These are phyloP conservation scores for Drosophila ficusphila DNA, from an alignment of 1,140 invertebrate genomes.

Conservation along the genomic window DNA sequence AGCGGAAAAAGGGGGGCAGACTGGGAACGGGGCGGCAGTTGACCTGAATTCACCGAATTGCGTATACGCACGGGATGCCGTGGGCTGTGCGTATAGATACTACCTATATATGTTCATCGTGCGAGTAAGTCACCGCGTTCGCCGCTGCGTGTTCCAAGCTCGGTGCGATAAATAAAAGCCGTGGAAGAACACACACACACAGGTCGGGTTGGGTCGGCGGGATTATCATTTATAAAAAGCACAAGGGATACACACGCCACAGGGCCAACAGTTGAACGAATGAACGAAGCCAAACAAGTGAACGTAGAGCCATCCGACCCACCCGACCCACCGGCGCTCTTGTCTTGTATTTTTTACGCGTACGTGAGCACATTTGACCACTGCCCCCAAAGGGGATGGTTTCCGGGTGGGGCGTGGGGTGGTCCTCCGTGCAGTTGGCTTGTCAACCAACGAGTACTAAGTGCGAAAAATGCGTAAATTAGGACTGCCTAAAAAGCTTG, in stretches of 20 bases:
- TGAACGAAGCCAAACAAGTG: constrained; percentile 57
- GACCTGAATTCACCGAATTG: constrained; percentile 58
- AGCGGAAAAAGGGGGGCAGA: constrained; percentile 7
- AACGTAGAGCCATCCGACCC: constrained; percentile 20
- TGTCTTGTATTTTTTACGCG: constrained; percentile 61
- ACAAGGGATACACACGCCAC: constrained; percentile 42
- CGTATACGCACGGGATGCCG: constrained; percentile 56
- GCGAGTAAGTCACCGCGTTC: constrained; percentile 41
- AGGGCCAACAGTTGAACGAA: constrained; percentile 10
- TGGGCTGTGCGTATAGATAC: background rate
- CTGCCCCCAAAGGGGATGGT: constrained; percentile 4
- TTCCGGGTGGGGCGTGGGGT: no score
- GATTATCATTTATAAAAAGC: constrained; percentile 76
- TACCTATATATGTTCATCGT: constrained; percentile 28
- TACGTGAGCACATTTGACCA: constrained; percentile 67
- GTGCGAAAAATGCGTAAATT: constrained; percentile 75
- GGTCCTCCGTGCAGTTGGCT: constrained; percentile 23
- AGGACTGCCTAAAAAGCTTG: constrained; percentile 17
- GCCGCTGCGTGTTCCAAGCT: constrained; percentile 5
- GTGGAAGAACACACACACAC: constrained; percentile 27
- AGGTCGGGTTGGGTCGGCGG: constrained; percentile 22
- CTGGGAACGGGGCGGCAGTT: constrained; percentile 7
- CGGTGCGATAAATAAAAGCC: constrained; percentile 53
- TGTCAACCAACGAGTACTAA: constrained; percentile 74
- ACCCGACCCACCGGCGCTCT: constrained; percentile 19